Evolutionary conservation across 2,888 invertebrate species (phyloP), one percentile per base, ranked within the genome.

Genomic region (Megaustenia siamemsis): DNA sequence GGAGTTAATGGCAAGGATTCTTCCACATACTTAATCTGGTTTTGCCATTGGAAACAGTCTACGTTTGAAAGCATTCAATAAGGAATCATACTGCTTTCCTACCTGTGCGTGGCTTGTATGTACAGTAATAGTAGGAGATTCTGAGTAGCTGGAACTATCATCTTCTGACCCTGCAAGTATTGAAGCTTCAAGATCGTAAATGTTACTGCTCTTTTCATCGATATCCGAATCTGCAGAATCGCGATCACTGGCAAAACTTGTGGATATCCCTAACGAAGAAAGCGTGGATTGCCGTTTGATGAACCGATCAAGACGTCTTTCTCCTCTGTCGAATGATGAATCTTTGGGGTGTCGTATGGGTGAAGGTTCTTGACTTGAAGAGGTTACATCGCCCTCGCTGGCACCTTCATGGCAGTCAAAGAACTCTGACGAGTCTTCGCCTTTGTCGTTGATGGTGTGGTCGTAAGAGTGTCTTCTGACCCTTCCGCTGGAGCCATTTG

Each of bases 161-260:
- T 83, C 82, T n/a, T 56, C 56, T 15, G 53, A 43, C 12, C 18
- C 56, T n/a, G 43, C 40, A 12, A 53, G 6, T 1, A 43, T 28
- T 24, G 35, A 40, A 32, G 73, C 53, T 8, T 84, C 79, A 2
- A 49, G 45, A 49, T 84, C 79, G 18, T 69, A 40, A 66, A 69
- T 40, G 35, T 45, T 40, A 56, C 78, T 83, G 40, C 18, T 66
- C 49, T 53, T 75, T 49, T 80, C 84, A 63, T 86, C 86, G 43
- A 85, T 83, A 18, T 87, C 87, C 4, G 86, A 86, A 21, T 87
- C 88, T 18, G 86, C 63, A 43, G 85, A 83, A 1, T 85, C 85
- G 60, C 82, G 80, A 38, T 86, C 86, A 77, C 87, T 87, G 43
- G 84, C 83, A 68, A 83, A 53, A 69, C 88, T 86, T 21, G 78